A percentile compares a stretch with the other conserved stretches of the same genome.
phyloP scores from a whole-genome alignment of 2,888 invertebrate species.

The Leptopilina drosophilae region DNA sequence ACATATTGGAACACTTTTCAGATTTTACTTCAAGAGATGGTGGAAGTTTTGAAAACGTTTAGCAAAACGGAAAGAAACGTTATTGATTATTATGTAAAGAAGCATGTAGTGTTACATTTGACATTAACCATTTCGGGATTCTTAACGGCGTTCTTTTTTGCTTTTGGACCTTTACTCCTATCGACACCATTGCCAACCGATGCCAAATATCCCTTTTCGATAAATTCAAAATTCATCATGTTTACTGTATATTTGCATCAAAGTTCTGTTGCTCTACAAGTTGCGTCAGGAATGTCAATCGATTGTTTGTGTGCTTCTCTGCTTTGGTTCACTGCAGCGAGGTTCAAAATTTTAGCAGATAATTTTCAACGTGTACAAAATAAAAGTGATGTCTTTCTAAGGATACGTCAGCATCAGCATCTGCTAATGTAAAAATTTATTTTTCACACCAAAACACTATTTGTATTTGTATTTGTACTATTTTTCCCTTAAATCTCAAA shows the following conservation, averaged over 20 bases:
- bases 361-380: not conserved
- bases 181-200: constrained; percentile 26
- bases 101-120: not conserved
- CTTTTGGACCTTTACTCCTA: not conserved
- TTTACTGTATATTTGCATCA: constrained; percentile 14
- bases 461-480: too few species aligned
- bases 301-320: constrained; percentile 10
- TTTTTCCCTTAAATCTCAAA: too few species aligned
- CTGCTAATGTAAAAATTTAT: not conserved
- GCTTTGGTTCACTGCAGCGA: constrained; percentile 1
- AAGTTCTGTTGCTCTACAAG: constrained; percentile 10
- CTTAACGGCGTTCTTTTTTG: not conserved
- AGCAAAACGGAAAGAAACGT: not conserved
- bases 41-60: not conserved
- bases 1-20: not conserved
- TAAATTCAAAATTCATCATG: not conserved
- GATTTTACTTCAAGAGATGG: not conserved
- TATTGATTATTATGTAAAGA: not conserved
- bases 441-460: not conserved
- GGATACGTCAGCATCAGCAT: not conserved
- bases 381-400: not conserved
- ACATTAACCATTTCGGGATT: not conserved
- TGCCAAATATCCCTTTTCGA: constrained; percentile 12
- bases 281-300: constrained; percentile 12
- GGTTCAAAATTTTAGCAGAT: not conserved